Percentiles rank a stretch among this genome's conserved stretches.
These are phyloP conservation scores for Aurelia sp. DNA, from an alignment of 30 jellyfish, hydroid and myxozoan species.

Conservation along the genomic window DNA sequence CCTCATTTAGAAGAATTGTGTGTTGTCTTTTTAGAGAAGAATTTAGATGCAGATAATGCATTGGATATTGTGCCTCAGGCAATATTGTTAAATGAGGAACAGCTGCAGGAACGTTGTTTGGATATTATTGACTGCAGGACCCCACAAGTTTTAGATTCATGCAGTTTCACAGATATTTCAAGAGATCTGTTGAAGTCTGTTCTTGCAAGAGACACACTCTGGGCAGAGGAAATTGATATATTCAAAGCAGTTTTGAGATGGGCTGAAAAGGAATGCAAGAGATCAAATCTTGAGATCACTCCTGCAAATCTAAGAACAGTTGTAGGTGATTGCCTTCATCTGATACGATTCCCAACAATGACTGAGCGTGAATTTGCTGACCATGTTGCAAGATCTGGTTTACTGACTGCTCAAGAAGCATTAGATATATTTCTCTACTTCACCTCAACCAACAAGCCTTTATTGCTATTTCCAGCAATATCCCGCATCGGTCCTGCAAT, in stretches of 20 bases:
- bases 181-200: conserved; percentile 51
- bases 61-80: conserved; percentile 80
- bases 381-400: conserved; percentile 77
- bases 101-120: conserved; percentile 70
- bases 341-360: conserved; percentile 79
- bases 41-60: conserved; percentile 81
- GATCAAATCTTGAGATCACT: conserved; percentile 35
- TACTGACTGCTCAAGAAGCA: conserved; percentile 69
- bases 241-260: conserved; percentile 74
- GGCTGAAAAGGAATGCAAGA: conserved; percentile 75
- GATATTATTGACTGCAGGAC: conserved; percentile 80
- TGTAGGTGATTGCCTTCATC: conserved; percentile 61
- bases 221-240: conserved; percentile 81
- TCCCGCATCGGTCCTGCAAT: conserved; percentile 81
- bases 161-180: conserved; percentile 70
- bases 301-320: conserved; percentile 48
- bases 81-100: conserved; percentile 56
- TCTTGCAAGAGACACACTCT: conserved; percentile 73
- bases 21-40: conserved; percentile 67
- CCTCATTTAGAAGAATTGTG: conserved; percentile 69
- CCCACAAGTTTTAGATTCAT: conserved; percentile 70
- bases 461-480: conserved; percentile 58
- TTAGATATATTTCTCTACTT: conserved; percentile 62
- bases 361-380: conserved; percentile 84
- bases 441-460: conserved; percentile 71